Conservation (phyloP, 2,797 vertebrate genomes). For the Decapterus maruadsi region DNA sequence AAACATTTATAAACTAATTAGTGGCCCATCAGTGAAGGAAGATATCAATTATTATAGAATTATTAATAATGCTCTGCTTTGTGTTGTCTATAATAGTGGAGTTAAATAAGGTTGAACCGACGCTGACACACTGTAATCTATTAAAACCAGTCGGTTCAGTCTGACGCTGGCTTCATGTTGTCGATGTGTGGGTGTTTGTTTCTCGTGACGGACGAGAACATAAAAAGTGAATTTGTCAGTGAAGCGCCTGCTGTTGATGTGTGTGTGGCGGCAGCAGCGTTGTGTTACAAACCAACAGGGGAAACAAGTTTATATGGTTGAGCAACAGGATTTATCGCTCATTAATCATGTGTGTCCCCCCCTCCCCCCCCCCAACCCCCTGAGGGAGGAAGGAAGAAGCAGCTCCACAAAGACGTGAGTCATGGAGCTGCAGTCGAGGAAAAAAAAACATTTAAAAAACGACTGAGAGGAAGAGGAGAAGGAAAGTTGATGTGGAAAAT, state of each 20-base stretch:
- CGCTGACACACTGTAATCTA: too few species aligned
- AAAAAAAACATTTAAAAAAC: too few species aligned
- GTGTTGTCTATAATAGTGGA: too few species aligned
- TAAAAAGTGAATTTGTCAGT: neutral
- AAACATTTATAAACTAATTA: too few species aligned
- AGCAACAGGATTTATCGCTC: slow-evolving; percentile 50
- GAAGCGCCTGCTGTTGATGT: neutral
- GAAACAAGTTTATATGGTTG: slow-evolving; percentile 46
- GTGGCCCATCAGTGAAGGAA: too few species aligned
- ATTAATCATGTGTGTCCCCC: slow-evolving; percentile 58
- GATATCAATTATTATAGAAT: too few species aligned
- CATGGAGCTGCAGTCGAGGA: neutral
- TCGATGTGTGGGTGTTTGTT: too few species aligned
- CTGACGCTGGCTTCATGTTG: too few species aligned
- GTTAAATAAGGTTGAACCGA: too few species aligned
- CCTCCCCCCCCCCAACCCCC: neutral
- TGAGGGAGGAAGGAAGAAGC: slow-evolving; percentile 16
- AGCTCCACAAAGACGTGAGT: neutral
- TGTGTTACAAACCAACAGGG: slow-evolving; percentile 19
- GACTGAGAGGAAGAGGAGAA: too few species aligned
- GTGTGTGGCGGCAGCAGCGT: neutral
- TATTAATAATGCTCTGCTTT: too few species aligned
- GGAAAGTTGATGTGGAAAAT: too few species aligned
- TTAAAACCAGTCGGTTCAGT: neutral
- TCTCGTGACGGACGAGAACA: neutral